Evolutionary conservation across 2,888 invertebrate species (phyloP), one percentile per base, ranked within the genome.

Genomic region (Noctua fimbriata): DNA sequence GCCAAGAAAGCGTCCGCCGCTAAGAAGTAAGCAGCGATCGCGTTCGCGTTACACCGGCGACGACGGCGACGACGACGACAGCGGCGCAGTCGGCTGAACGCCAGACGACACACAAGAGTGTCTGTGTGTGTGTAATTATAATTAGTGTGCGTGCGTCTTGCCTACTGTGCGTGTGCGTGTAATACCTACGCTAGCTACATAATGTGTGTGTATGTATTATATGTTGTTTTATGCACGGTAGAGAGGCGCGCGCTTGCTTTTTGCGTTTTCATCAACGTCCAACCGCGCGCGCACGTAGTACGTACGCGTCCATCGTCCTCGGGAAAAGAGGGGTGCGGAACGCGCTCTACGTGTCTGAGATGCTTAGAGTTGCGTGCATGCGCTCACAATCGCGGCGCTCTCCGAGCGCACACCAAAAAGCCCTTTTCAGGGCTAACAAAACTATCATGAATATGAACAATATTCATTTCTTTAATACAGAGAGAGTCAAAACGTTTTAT

Each of bases 61-160:
- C 52, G 55, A 32, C 66, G 72, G 5, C 72, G 41, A 28, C 55
- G 32, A 28, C 72, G 18, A 69, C 77, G 66, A n/a, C 41, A 5
- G 21, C 32, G 7, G 49, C 74, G 41, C 63, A 63, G 65, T 44
- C 44, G 44, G 28, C 44, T 36, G 58, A 58, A 41, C n/a, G n/a
- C n/a, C n/a, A n/a, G n/a, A n/a, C n/a, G n/a, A n/a, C 98, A 98
- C 97, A 44, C 36, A 36, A 4, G 36, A 36, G 4, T 9, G 41
- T 14, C 18, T n/a, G 16, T 36, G 32, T 36, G 70, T 52, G 69
- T 28, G 69, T 69, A 44, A 44, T 44, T 12, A 36, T 69, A 44
- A 44, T 44, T 12, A 36, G 24, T 55, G 71, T 73, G 73, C 44
- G 72, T 63, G 32, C 18, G 66, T 58, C 32, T 52, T 16, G 7